Percentiles rank a stretch among this genome's conserved stretches.
Conservation (phyloP, 2,888 invertebrate species). For the Atherix ibis region DNA sequence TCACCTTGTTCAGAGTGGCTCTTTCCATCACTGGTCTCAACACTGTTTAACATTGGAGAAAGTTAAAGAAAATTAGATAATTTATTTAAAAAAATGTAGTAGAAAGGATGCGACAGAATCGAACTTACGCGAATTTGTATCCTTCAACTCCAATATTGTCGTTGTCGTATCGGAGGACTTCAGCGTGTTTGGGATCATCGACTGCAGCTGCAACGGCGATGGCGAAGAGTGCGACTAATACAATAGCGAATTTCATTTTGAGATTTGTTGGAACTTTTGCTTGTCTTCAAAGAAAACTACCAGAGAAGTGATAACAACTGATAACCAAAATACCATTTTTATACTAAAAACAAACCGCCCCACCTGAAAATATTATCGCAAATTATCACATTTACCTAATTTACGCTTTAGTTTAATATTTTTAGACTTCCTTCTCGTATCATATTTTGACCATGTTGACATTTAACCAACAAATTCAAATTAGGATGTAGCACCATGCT, state of each 20-base stretch:
- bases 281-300: not conserved
- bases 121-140: conserved; percentile 37
- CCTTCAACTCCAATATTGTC: conserved; percentile 40
- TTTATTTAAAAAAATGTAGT: not conserved
- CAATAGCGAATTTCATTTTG: conserved; percentile 26
- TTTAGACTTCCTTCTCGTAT: too few species aligned
- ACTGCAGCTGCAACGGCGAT: conserved; percentile 21
- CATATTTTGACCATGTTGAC: too few species aligned
- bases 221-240: conserved; percentile 21
- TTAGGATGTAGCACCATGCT: too few species aligned
- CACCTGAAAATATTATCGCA: too few species aligned
- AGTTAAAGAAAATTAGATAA: conserved; percentile 1
- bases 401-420: too few species aligned
- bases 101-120: not conserved
- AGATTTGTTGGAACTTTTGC: conserved; percentile 11
- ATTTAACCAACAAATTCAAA: too few species aligned
- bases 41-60: not conserved
- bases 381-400: too few species aligned
- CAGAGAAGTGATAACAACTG: not conserved
- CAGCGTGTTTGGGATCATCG: conserved; percentile 35
- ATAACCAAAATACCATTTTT: not conserved
- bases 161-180: conserved; percentile 42
- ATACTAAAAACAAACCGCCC: too few species aligned
- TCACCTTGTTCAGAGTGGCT: conserved; percentile 34
- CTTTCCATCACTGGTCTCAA: conserved; percentile 39